Evolutionary conservation across 2,888 invertebrate genomes (phyloP), one percentile per base, ranked within the genome.

Genomic region (Loripinus fragilis): DNA sequence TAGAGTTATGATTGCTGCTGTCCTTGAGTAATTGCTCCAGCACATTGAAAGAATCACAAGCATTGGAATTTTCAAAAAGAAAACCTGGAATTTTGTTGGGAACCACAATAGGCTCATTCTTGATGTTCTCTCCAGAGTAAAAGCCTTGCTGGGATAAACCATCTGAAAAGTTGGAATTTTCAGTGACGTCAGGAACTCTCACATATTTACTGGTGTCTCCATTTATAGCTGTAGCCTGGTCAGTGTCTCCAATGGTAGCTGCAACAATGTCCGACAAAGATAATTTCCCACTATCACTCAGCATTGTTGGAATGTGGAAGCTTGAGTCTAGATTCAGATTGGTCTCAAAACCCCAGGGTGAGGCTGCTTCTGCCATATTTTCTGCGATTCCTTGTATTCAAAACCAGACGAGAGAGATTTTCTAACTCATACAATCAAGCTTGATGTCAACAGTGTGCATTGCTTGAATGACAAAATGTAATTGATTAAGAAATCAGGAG

Each of bases 251-350:
- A 30, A 84, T 81, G 2, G 84, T 84, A 17, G 81, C 84, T 8
- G 79, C 81, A 42, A 84, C 77, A 55, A 84, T 84, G 60, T 84
- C 81, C 3, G 75, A 72, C 38, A 84, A 50, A 33, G 81, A 76
- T 25, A 84, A 64, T 23, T 60, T 60, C 15, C 60, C 60, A 60
- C 60, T 60, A 20, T 60, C 33, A 20, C 33, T 60, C 20, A 60
- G 33, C 60, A 60, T 60, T 5, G 10, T 23, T 60, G 60, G 17
- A 2, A 60, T 60, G 17, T 60, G 17, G 20, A 60, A 60, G 33
- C 60, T 60, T 5, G 60, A 28, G 20, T 60, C 60, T 20, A 60
- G n/a, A 60, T 60, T 60, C 60, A 60, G 20, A 10, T 25, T n/a
- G 25, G 60, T 60, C 33, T 60, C 20, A 30, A 60, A 33, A 12